These are phyloP conservation scores for Dendrocopos noguchii DNA, from an alignment of 2,113 vertebrate species.

Conservation along the genomic window DNA sequence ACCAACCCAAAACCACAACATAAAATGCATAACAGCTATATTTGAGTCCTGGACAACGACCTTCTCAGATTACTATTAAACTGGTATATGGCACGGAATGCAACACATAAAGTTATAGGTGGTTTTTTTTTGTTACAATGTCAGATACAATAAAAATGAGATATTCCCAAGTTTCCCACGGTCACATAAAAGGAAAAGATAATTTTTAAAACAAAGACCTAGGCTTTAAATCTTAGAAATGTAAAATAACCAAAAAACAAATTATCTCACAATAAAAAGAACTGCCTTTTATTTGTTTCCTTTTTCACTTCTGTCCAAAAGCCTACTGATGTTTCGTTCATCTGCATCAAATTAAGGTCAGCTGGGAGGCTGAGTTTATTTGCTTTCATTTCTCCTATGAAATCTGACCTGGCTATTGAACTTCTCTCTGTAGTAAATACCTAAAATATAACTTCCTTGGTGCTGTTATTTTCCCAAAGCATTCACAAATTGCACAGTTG, in stretches of 20 bases:
- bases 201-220: background rate
- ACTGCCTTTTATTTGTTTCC: conserved; percentile 23
- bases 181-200: background rate
- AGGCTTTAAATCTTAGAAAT: background rate
- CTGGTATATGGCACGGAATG: background rate
- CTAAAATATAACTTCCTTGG: conserved; percentile 9
- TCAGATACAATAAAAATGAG: background rate
- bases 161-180: background rate
- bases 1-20: background rate
- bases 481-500: conserved; percentile 46
- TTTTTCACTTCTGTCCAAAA: conserved; percentile 51
- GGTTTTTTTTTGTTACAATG: background rate
- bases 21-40: background rate
- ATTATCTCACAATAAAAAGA: conserved; percentile 29
- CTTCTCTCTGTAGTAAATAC: background rate
- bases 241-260: background rate
- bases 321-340: conserved; percentile 69
- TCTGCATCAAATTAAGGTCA: conserved; percentile 51
- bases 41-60: conserved; percentile 6
- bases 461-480: conserved; percentile 59
- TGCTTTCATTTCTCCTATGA: conserved; percentile 43
- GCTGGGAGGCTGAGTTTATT: background rate
- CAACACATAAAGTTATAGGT: background rate
- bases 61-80: background rate
- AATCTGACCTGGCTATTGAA: conserved; percentile 68